Base-by-base conservation (phyloP, 2,113 vertebrate genomes). In the Calidris pugnax region DNA sequence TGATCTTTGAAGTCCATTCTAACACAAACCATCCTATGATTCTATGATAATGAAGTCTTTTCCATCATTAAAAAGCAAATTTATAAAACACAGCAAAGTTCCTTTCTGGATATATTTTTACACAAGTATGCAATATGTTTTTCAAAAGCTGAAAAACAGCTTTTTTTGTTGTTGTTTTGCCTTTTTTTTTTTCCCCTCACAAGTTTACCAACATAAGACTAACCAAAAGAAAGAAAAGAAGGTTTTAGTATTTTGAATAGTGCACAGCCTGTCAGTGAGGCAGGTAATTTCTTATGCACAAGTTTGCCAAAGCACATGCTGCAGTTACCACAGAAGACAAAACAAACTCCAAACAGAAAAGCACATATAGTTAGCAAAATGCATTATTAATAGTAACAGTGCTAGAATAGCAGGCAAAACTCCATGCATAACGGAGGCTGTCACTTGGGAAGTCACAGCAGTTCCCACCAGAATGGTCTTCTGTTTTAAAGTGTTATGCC, bases 311-410 rank as follows among this genome's bases (percentile, higher is more conserved):
- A 74, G 26, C 33, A 89, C 24, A 88, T 23, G 26, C 67, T 85
- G 64, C 48, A 82, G 80, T 93, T 94, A 87, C 74, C 62, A 71
- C 39, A 93, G 89, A 60, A 92, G 37, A 45, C 37, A 94, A 94
- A 95, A 85, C n/a, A 95, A 92, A 85, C 66, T 73, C 33, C 77
- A 88, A 86, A 83, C 57, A 91, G 68, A 96, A 85, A 48, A 91
- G n/a, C 26, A 66, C 3, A 6, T 71, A n/a, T 66, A 78, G 62
- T 32, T 85, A 80, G 35, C 43, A 88, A 79, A 84, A 50, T 23
- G 33, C 43, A n/a, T 91, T 95, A 86, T 91, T 94, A 72, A 85
- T 87, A 87, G 45, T 51, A 80, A 72, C 68, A 87, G 55, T 17
- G 74, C 20, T 41, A 74, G 62, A 94, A 80, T 4, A 94, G 13